These are phyloP conservation scores for Ploceus nigricollis DNA, from an alignment of 2,113 vertebrate genomes.

Conservation along the genomic window DNA sequence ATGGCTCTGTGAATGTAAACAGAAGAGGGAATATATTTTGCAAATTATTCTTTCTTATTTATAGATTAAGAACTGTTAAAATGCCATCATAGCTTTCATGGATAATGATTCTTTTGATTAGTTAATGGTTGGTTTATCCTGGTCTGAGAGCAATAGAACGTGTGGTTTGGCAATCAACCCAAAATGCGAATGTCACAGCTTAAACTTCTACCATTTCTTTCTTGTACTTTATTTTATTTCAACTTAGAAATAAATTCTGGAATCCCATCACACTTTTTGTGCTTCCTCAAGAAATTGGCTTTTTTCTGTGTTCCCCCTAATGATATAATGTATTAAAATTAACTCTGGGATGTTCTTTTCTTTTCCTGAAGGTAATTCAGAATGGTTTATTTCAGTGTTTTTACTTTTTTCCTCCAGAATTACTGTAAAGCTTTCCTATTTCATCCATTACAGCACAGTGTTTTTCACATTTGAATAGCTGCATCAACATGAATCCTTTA, in stretches of 20 bases:
- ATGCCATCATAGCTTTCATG: constrained; percentile 58
- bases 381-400: constrained; percentile 73
- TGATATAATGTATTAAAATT: constrained; percentile 36
- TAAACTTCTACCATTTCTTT: constrained; percentile 54
- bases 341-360: constrained; percentile 56
- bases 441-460: constrained; percentile 75
- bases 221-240: constrained; percentile 46
- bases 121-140: constrained; percentile 68
- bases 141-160: constrained; percentile 64
- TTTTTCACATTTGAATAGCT: constrained; percentile 82
- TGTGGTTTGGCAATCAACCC: constrained; percentile 62
- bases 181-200: constrained; percentile 40
- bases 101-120: constrained; percentile 63
- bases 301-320: not conserved
- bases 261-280: constrained; percentile 29
- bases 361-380: constrained; percentile 70
- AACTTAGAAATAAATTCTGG: constrained; percentile 50
- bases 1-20: constrained; percentile 53
- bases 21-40: constrained; percentile 64
- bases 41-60: constrained; percentile 66
- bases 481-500: constrained; percentile 83
- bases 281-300: constrained; percentile 24
- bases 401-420: constrained; percentile 74
- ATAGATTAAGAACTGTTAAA: constrained; percentile 68
- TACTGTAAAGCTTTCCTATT: constrained; percentile 82